phyloP scores from a whole-genome alignment of 2,113 vertebrate genomes.

The Acanthochromis polyacanthus region DNA sequence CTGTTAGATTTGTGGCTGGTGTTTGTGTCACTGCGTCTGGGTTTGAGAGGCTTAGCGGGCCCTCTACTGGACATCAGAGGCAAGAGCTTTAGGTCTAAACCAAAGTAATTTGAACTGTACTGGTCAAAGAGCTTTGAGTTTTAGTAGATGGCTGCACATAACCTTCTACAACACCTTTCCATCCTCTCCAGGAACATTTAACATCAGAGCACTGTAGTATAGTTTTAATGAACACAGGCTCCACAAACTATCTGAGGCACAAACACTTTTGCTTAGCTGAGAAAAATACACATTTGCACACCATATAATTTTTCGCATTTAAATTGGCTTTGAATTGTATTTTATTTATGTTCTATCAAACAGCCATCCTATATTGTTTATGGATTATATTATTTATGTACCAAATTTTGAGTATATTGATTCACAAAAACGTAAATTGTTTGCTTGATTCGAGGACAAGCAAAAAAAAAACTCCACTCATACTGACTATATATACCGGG shows the following conservation, averaged over 20 bases:
- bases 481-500: no score
- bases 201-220: constrained; percentile 24
- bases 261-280: constrained; percentile 11
- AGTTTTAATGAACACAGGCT: constrained; percentile 28
- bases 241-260: not conserved
- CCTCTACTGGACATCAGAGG: constrained; percentile 63
- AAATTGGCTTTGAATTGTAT: constrained; percentile 5
- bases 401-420: not conserved
- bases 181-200: constrained; percentile 50
- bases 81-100: constrained; percentile 33
- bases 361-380: not conserved
- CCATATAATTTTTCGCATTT: constrained; percentile 18
- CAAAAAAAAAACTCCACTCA: constrained; percentile 5
- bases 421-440: constrained; percentile 1
- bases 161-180: constrained; percentile 39
- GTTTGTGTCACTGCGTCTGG: constrained; percentile 63
- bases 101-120: constrained; percentile 22
- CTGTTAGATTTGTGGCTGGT: constrained; percentile 63
- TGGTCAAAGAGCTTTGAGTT: constrained; percentile 47
- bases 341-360: not conserved
- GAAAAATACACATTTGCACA: constrained; percentile 21
- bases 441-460: not conserved
- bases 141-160: constrained; percentile 49
- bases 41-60: constrained; percentile 62
- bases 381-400: not conserved